Evolutionary conservation across 2,113 vertebrate species (phyloP).

Genomic region (Albula glossodonta): DNA sequence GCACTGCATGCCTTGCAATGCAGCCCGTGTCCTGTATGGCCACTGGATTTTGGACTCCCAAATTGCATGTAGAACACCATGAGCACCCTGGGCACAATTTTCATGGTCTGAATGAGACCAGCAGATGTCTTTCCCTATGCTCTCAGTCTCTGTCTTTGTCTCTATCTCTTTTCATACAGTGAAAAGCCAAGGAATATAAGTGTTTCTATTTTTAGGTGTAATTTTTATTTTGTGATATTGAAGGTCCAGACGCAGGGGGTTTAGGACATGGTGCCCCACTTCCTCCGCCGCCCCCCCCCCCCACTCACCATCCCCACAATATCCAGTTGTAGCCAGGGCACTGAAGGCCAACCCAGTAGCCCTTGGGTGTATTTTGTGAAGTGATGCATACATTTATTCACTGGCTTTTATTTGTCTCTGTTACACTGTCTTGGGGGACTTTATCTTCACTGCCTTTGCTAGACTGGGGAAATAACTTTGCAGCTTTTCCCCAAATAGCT

Average conservation of each 20-base stretch:
- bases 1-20: neutral
- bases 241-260: too few species aligned
- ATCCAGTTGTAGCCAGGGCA: too few species aligned
- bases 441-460: neutral
- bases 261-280: too few species aligned
- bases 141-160: neutral
- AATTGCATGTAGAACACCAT: neutral
- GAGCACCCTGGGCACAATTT: neutral
- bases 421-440: neutral
- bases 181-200: too few species aligned
- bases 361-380: neutral
- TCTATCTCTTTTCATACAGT: too few species aligned
- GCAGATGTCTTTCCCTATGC: neutral
- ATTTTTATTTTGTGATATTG: too few species aligned
- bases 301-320: too few species aligned
- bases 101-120: constrained; percentile 1
- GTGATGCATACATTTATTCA: neutral
- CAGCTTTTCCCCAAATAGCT: neutral
- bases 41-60: neutral
- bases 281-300: too few species aligned
- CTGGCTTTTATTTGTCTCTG: neutral
- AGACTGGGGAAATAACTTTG: neutral
- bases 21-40: neutral
- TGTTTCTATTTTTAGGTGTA: too few species aligned
- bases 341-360: too few species aligned